These are phyloP conservation scores for Onychorhynchus coronatus DNA, from an alignment of 2,113 vertebrate genomes.

Conservation along the genomic window DNA sequence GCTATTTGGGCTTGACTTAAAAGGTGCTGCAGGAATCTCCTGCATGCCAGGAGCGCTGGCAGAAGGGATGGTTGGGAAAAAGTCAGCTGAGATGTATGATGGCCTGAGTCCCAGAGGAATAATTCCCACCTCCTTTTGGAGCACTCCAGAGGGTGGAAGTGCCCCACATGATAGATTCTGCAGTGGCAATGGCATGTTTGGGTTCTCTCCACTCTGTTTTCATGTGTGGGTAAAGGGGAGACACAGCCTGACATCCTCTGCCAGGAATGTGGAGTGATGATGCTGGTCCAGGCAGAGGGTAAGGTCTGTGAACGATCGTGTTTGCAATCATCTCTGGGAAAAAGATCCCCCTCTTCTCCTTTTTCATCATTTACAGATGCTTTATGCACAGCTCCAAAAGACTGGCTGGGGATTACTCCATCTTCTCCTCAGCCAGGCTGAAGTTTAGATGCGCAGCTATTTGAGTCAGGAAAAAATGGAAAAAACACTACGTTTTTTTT, in stretches of 20 bases:
- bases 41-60: accelerated
- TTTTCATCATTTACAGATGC: conserved; percentile 47
- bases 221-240: not conserved
- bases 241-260: not conserved
- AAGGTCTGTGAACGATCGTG: not conserved
- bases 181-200: not conserved
- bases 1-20: not conserved
- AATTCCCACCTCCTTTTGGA: not conserved
- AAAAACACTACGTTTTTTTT: not conserved
- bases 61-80: not conserved
- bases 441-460: not conserved
- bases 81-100: not conserved
- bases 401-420: conserved; percentile 40
- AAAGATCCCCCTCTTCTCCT: conserved; percentile 12
- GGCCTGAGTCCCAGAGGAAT: not conserved
- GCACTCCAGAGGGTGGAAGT: not conserved
- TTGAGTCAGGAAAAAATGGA: not conserved
- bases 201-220: not conserved
- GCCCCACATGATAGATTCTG: not conserved
- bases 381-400: conserved; percentile 42
- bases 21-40: not conserved
- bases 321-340: conserved; percentile 21
- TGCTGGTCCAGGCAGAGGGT: not conserved
- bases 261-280: not conserved
- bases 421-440: conserved; percentile 23